These are phyloP conservation scores for Cyprinodon diabolis DNA, from an alignment of 2,797 vertebrate species.

Conservation along the genomic window DNA sequence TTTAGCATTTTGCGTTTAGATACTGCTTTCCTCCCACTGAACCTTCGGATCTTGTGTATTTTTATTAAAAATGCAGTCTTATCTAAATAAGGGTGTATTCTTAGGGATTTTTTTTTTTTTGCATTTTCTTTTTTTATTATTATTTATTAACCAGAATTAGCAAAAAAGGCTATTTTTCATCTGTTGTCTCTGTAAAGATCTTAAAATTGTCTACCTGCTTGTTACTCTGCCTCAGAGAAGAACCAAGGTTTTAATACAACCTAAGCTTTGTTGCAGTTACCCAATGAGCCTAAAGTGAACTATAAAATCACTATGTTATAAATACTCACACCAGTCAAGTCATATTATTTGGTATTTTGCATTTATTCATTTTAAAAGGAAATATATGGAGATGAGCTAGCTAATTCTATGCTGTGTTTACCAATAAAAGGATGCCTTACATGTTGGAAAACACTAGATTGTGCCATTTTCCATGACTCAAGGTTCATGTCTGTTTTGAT, in stretches of 20 bases:
- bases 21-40: no score
- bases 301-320: neutral
- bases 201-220: no score
- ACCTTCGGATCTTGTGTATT: no score
- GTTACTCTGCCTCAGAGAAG: no score
- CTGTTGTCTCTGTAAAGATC: no score
- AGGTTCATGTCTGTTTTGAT: neutral
- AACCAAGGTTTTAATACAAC: neutral
- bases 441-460: neutral
- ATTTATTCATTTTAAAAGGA: neutral
- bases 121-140: no score
- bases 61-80: no score
- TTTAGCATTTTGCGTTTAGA: no score
- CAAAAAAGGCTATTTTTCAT: no score
- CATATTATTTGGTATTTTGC: neutral
- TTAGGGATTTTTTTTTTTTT: no score
- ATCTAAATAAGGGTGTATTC: no score
- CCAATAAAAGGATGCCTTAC: neutral
- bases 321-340: neutral
- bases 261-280: neutral
- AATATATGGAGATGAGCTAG: neutral
- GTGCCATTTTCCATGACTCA: neutral
- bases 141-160: no score
- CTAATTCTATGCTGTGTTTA: neutral
- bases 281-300: neutral